Conservation (phyloP, 2,797 vertebrate genomes). For the Acanthopagrus latus region DNA sequence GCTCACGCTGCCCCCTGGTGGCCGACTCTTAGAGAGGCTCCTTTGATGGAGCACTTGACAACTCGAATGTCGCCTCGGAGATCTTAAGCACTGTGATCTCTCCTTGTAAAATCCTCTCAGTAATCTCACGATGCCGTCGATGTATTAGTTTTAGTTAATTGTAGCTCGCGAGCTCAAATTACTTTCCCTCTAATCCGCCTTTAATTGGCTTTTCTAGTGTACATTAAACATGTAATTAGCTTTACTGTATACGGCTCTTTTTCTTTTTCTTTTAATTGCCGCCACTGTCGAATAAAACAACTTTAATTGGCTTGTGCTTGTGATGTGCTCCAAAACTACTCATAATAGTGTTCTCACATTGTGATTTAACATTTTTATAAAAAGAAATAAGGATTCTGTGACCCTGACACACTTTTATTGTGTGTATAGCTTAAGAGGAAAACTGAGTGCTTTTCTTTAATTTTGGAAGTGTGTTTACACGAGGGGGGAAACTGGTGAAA, state of each 20-base stretch:
- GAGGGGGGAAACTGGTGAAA: neutral
- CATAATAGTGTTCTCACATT: constrained; percentile 13
- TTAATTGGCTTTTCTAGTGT: constrained; percentile 74
- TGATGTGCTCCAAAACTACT: constrained; percentile 49
- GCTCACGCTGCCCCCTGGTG: constrained; percentile 67
- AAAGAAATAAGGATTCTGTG: constrained; percentile 4
- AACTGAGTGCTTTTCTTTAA: neutral
- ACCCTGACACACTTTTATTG: constrained; percentile 6
- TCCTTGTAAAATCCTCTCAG: constrained; percentile 37
- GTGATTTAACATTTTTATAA: constrained; percentile 16
- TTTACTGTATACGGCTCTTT: constrained; percentile 62
- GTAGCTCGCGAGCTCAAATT: constrained; percentile 59
- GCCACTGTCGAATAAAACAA: constrained; percentile 58
- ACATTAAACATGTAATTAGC: constrained; percentile 75
- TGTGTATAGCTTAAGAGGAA: neutral
- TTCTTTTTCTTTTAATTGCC: constrained; percentile 59
- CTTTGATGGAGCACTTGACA: neutral
- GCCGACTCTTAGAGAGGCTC: neutral
- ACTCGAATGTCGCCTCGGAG: constrained; percentile 12
- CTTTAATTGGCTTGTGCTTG: constrained; percentile 70
- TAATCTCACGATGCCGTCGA: constrained; percentile 51
- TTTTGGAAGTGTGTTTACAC: neutral
- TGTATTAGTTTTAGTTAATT: constrained; percentile 66
- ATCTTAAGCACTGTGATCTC: constrained; percentile 48
- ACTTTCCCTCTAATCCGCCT: constrained; percentile 68